A percentile compares a stretch with the other conserved stretches of the same genome.
phyloP scores from a whole-genome alignment of 2,888 invertebrate genomes.

The Calameuta idolon region DNA sequence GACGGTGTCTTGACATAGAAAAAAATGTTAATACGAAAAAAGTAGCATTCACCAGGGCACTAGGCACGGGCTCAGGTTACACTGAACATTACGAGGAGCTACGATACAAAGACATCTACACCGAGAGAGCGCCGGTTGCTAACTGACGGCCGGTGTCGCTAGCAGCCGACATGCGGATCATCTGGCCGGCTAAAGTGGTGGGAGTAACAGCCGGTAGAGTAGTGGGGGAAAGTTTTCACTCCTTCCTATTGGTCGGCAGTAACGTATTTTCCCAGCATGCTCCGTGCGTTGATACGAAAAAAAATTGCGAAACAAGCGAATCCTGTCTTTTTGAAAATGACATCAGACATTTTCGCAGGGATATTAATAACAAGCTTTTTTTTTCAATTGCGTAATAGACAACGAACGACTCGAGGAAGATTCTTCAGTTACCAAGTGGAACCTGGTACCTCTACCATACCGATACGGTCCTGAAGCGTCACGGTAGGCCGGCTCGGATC shows the following conservation, averaged over 20 bases:
- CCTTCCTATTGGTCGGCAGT: slow-evolving; percentile 43
- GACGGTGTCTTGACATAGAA: slow-evolving; percentile 3
- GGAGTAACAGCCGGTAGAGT: slow-evolving; percentile 13
- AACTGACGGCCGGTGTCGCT: slow-evolving; percentile 55
- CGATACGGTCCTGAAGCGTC: slow-evolving; percentile 32
- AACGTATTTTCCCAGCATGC: slow-evolving; percentile 10
- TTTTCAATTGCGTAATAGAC: too few species aligned
- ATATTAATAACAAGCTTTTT: too few species aligned
- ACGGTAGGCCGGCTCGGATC: slow-evolving; percentile 50
- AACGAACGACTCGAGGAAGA: too few species aligned
- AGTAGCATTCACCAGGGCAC: background rate
- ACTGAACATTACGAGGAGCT: slow-evolving; percentile 45
- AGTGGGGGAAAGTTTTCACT: slow-evolving; percentile 22
- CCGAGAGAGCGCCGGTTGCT: slow-evolving; percentile 62
- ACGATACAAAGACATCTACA: slow-evolving; percentile 33
- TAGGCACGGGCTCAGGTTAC: slow-evolving; percentile 39
- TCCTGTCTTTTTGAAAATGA: too few species aligned
- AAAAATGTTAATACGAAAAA: slow-evolving; percentile 20
- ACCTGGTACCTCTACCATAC: too few species aligned
- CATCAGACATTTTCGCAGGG: too few species aligned
- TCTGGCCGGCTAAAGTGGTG: slow-evolving; percentile 46
- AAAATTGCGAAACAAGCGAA: background rate
- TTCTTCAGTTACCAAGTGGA: too few species aligned
- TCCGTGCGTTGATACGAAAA: background rate
- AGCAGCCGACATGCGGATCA: slow-evolving; percentile 54